Base-by-base conservation (phyloP, 2,113 vertebrate species). In the Malaclemys terrapin region DNA sequence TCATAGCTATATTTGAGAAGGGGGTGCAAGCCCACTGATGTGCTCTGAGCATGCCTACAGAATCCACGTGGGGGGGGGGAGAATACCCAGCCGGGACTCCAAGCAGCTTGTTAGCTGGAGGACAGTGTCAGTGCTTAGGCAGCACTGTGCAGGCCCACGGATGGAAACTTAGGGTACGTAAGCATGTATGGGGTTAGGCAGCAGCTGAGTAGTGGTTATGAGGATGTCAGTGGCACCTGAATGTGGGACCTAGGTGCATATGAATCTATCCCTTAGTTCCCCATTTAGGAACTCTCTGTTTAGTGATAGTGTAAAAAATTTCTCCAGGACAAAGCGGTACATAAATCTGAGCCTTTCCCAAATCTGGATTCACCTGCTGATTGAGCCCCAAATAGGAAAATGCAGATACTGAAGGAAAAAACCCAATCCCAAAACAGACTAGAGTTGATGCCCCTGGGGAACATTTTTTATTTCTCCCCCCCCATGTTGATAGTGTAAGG, bases 311-410 rank as follows among this genome's bases (percentile, higher is more conserved):
- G 89, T 12, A 12, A 13, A n/a, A 20, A 50, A 5, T 1, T 2
- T 7, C 59, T 87, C 84, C n/a, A 20, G 20, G 82, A 72, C 59
- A 11, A 87, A 75, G 38, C 2, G n/a, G n/a, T 13, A 76, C 22
- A 72, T 38, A 7, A 88, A 82, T 16, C 35, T 80, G n/a, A 87
- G 84, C 45, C 56, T 82, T 93, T 89, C 94, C 80, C 69, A 95
- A 84, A n/a, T 9, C 31, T n/a, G 62, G 14, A 31, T 65, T 65
- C 59, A 65, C 31, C 59, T 65, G 29, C 31, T 65, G 13, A 65
- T 65, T 65, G 62, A 65, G 62, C 31, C 62, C 62, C 62, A 65
- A 35, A 65, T 35, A 65, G 14, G 62, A 62, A 59, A 62, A 62
- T 31, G 59, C 59, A 62, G 59, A 13, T 62, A 62, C 59, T 62